Percentiles rank a stretch among this genome's conserved stretches.
Conservation (phyloP, 1,140 invertebrate species). For the Drosophila kohkoa region DNA sequence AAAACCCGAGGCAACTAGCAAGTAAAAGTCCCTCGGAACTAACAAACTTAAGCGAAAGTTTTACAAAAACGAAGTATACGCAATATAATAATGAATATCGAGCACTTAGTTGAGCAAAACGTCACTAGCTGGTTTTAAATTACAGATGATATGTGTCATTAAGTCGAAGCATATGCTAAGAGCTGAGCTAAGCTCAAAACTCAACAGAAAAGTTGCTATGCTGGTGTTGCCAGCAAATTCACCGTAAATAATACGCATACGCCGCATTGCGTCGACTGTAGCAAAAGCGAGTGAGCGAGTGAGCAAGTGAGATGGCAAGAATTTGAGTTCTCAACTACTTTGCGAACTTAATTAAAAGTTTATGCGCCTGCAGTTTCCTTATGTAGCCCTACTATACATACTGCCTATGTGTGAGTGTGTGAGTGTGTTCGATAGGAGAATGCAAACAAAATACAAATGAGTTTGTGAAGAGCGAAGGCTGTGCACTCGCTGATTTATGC, state of each 20-base stretch:
- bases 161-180: neutral
- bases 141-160: neutral
- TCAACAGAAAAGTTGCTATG: constrained; percentile 5
- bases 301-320: constrained; percentile 3
- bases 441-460: constrained; percentile 55
- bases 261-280: constrained; percentile 29
- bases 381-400: neutral
- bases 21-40: no score
- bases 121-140: neutral
- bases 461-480: constrained; percentile 8
- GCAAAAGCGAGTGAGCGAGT: neutral
- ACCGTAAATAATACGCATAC: constrained; percentile 28
- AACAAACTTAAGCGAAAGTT: no score
- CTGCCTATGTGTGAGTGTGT: neutral
- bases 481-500: no score
- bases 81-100: neutral
- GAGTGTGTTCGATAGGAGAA: constrained; percentile 21
- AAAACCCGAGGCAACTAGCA: no score
- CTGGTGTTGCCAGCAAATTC: constrained; percentile 10
- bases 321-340: constrained; percentile 52
- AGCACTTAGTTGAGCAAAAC: neutral
- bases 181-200: neutral
- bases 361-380: constrained; percentile 69
- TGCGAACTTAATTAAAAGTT: constrained; percentile 81
- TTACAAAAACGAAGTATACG: no score